Evolutionary conservation across 2,797 vertebrate genomes (phyloP).

Genomic region (Lithobates sylvaticus): DNA sequence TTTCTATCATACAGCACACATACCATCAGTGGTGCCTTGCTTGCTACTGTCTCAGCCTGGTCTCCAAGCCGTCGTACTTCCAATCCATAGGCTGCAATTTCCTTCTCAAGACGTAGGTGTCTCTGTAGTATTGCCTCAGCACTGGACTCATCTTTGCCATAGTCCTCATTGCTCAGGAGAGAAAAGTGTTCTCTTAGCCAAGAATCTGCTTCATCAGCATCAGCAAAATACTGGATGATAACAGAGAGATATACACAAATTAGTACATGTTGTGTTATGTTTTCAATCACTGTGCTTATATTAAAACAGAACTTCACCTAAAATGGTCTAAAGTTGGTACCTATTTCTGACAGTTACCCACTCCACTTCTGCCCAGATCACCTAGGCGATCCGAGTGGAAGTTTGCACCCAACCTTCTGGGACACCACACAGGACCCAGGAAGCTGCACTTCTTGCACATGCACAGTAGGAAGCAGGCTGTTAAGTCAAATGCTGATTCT

Average conservation of each 20-base stretch:
- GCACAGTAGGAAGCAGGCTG: too few relatives aligned
- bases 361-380: too few relatives aligned
- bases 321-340: too few relatives aligned
- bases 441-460: too few relatives aligned
- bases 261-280: neutral
- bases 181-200: conserved; percentile 84
- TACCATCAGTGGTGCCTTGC: conserved; percentile 77
- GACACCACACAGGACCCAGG: too few relatives aligned
- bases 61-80: conserved; percentile 82
- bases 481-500: too few relatives aligned
- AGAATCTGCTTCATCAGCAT: conserved; percentile 77
- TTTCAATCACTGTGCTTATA: neutral
- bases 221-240: conserved; percentile 83
- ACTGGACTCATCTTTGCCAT: conserved; percentile 80
- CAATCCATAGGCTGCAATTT: conserved; percentile 74
- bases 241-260: neutral
- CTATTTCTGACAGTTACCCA: too few relatives aligned
- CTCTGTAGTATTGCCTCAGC: conserved; percentile 78
- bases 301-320: neutral
- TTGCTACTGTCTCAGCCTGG: conserved; percentile 76
- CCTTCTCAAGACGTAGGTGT: conserved; percentile 80
- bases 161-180: conserved; percentile 78
- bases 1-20: conserved; percentile 48
- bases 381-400: too few relatives aligned
- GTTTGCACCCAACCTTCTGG: too few relatives aligned